phyloP scores from a whole-genome alignment of 2,888 invertebrate species.

The Steinernema hermaphroditum region DNA sequence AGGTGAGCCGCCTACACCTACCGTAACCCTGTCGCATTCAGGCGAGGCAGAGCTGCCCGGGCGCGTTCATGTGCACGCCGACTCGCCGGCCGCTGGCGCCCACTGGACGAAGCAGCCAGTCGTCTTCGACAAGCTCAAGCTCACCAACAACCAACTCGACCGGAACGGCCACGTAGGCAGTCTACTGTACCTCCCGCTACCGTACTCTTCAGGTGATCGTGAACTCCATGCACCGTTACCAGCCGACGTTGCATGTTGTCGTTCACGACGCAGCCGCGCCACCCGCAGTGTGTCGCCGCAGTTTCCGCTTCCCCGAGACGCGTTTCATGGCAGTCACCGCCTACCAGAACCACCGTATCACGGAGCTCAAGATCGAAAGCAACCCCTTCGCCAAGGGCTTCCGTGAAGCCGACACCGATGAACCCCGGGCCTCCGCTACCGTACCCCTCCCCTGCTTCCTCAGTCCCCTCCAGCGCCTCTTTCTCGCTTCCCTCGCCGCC shows the following conservation, averaged over 20 bases:
- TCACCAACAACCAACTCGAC: conserved; percentile 97
- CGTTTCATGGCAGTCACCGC: conserved; percentile 98
- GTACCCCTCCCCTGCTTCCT: neutral
- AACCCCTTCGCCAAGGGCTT: conserved; percentile 99
- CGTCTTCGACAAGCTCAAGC: conserved; percentile 95
- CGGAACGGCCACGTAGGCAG: conserved; percentile 88
- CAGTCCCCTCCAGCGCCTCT: conserved; percentile 15
- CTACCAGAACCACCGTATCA: conserved; percentile 98
- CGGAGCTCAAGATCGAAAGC: conserved; percentile 96
- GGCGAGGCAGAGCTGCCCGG: conserved; percentile 79
- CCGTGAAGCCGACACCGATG: conserved; percentile 77
- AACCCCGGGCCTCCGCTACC: neutral
- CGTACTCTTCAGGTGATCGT: conserved; percentile 94
- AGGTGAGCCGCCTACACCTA: conserved; percentile 67
- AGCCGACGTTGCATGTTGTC: conserved; percentile 93
- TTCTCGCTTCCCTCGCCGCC: neutral
- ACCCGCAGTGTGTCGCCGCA: conserved; percentile 29
- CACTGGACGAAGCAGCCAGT: conserved; percentile 87
- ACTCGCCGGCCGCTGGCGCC: conserved; percentile 90
- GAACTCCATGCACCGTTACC: conserved; percentile 99
- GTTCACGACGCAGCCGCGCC: conserved; percentile 37
- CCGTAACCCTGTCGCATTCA: conserved; percentile 32
- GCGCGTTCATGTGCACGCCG: conserved; percentile 89
- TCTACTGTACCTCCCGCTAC: no score
- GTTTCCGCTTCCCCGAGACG: conserved; percentile 94